A percentile compares a stretch with the other conserved stretches of the same genome.
Evolutionary conservation across 2,797 vertebrate genomes (phyloP).

Genomic region (Sebastes hubbsi): DNA sequence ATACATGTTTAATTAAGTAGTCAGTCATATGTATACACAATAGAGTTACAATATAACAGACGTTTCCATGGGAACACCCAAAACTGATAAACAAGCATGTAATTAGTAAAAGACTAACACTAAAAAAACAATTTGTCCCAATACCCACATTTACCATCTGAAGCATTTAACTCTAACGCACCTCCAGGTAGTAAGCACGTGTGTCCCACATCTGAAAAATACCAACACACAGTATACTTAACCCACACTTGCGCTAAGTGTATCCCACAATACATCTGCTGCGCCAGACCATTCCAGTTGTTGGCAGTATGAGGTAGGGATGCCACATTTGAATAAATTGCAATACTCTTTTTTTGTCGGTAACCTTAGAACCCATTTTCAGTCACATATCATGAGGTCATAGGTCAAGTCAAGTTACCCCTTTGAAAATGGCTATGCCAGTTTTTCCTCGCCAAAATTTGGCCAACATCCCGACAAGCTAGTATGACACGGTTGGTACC

Average conservation of each 20-base stretch:
- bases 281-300: neutral
- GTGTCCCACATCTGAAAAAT: neutral
- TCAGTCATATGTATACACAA: neutral
- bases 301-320: neutral
- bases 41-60: neutral
- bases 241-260: neutral
- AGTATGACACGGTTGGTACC: too few relatives aligned
- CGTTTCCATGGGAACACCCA: neutral
- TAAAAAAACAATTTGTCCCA: neutral
- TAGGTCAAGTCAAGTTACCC: too few relatives aligned
- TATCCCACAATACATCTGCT: neutral
- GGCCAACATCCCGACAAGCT: too few relatives aligned
- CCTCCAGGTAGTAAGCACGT: neutral
- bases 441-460: too few relatives aligned
- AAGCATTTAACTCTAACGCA: neutral
- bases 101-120: neutral
- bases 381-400: too few relatives aligned
- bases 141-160: neutral
- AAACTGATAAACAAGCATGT: neutral
- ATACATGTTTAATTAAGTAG: neutral
- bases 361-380: too few relatives aligned
- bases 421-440: rapidly evolving
- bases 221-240: neutral
- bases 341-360: neutral
- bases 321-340: neutral